A percentile compares a stretch with the other conserved stretches of the same genome.
Conservation (phyloP, 1,140 invertebrate genomes). For the Heliconius nattereri region DNA sequence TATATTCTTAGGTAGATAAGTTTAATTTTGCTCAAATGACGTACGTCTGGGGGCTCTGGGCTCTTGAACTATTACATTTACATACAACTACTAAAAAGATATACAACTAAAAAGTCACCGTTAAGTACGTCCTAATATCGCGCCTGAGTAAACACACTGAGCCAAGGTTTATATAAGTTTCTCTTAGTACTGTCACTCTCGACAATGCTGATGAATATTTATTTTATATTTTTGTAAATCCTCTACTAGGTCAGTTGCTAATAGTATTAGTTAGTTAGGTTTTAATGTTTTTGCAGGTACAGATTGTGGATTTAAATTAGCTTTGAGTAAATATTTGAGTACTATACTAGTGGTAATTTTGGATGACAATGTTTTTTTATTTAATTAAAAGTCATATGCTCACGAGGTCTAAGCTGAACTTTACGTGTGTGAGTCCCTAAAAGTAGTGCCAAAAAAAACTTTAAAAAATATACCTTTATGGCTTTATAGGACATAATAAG, state of each 20-base stretch:
- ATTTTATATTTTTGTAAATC: slow-evolving; percentile 8
- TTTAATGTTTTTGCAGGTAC: neutral
- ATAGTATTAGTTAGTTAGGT: neutral
- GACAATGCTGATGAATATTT: slow-evolving; percentile 9
- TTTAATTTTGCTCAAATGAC: too few relatives aligned
- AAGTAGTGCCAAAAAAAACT: too few relatives aligned
- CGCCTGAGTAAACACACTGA: slow-evolving; percentile 9
- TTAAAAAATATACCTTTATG: too few relatives aligned
- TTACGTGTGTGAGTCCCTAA: too few relatives aligned
- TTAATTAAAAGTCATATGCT: too few relatives aligned
- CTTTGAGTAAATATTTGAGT: neutral
- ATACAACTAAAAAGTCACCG: slow-evolving; percentile 1
- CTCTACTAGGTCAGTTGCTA: neutral
- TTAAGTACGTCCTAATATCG: slow-evolving; percentile 3
- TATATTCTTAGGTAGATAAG: too few relatives aligned
- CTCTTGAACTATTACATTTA: neutral
- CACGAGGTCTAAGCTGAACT: too few relatives aligned
- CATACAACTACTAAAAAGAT: neutral
- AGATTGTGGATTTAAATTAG: neutral
- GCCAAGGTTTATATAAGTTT: neutral
- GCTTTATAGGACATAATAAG: too few relatives aligned
- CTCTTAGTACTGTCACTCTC: slow-evolving; percentile 7
- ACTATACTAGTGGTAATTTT: too few relatives aligned
- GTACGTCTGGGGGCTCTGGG: too few relatives aligned
- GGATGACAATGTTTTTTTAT: too few relatives aligned